phyloP scores from a whole-genome alignment of 2,113 vertebrate genomes.

The Oxyruncus cristatus region DNA sequence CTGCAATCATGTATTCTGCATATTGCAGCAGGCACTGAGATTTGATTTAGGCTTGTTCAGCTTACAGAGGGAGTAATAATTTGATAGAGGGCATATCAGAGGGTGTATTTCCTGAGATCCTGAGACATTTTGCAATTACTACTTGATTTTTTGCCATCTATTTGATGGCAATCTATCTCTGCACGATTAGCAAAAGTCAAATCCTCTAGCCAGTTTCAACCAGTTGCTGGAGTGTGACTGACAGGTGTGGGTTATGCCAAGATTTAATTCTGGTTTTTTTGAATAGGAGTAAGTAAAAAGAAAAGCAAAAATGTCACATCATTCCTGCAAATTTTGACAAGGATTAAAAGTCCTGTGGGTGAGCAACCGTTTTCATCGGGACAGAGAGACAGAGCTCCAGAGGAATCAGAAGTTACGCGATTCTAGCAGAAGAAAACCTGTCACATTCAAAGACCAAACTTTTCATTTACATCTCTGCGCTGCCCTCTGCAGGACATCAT shows the following conservation, averaged over 20 bases:
- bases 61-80: neutral
- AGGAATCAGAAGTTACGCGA: neutral
- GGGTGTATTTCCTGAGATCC: neutral
- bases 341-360: neutral
- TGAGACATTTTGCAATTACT: neutral
- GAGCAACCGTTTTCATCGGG: neutral
- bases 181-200: neutral
- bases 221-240: neutral
- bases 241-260: neutral
- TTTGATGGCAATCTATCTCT: neutral
- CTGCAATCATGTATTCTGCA: fast-evolving
- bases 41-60: neutral
- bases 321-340: neutral
- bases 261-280: neutral
- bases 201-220: neutral
- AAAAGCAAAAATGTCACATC: neutral
- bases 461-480: neutral
- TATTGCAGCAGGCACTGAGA: fast-evolving
- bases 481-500: neutral
- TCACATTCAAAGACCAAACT: neutral
- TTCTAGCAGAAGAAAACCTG: neutral
- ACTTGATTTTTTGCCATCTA: neutral
- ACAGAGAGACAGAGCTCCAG: neutral
- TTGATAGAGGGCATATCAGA: neutral
- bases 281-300: neutral